A percentile compares a stretch with the other conserved stretches of the same genome.
phyloP scores from a whole-genome alignment of 2,113 vertebrate species.

The Neodon shergylaensis region DNA sequence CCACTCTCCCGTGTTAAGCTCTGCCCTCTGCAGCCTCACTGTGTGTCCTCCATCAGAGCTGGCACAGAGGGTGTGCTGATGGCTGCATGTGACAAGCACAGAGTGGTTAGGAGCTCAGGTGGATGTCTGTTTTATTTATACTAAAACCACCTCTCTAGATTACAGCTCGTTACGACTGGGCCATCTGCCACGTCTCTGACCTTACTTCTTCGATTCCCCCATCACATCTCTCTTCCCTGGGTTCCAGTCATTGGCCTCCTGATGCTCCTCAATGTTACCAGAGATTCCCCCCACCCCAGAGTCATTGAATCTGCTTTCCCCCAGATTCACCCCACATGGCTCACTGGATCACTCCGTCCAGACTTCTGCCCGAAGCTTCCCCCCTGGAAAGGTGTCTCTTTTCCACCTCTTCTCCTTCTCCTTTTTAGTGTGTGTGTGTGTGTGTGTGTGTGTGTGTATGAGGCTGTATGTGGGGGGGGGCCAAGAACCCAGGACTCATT shows the following conservation, averaged over 20 bases:
- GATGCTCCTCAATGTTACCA: rapidly evolving
- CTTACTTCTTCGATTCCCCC: not conserved
- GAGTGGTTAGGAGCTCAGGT: not conserved
- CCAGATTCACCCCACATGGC: rapidly evolving
- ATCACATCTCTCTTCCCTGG: not conserved
- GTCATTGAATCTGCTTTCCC: not conserved
- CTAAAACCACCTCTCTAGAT: not conserved
- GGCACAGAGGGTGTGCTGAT: not conserved
- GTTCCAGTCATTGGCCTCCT: not conserved
- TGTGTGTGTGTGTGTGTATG: not conserved
- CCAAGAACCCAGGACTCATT: not conserved
- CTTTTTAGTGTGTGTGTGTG: not conserved
- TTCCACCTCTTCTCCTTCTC: not conserved
- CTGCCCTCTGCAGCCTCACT: not conserved
- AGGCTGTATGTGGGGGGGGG: no score
- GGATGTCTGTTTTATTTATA: not conserved
- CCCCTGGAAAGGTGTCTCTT: not conserved
- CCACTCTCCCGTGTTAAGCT: not conserved
- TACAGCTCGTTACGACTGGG: not conserved
- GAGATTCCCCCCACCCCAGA: not conserved
- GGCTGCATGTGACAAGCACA: rapidly evolving
- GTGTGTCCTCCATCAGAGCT: not conserved
- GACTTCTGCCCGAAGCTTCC: not conserved
- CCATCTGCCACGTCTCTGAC: not conserved
- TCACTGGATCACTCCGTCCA: not conserved